These are phyloP conservation scores for Romanogobio albipinnatus DNA, from an alignment of 2,113 vertebrate species.

Conservation along the genomic window DNA sequence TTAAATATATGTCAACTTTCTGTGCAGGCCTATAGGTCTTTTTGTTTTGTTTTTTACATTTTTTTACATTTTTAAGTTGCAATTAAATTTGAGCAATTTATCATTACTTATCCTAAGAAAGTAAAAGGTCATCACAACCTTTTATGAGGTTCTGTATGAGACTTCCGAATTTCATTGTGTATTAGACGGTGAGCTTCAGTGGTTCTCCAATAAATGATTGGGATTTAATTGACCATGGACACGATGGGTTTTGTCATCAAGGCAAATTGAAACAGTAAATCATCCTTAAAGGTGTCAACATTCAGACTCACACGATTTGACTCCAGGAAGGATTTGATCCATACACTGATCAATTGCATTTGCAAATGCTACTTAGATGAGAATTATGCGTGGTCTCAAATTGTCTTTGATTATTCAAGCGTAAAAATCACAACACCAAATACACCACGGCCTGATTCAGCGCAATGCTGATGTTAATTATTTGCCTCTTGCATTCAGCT, in stretches of 20 bases:
- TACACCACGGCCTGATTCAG: not conserved
- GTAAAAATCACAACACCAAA: conserved; percentile 45
- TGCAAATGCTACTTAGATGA: conserved; percentile 44
- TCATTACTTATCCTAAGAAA: not conserved
- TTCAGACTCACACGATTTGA: conserved; percentile 33
- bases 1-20: conserved; percentile 17
- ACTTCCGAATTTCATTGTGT: not conserved
- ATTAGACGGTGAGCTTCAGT: conserved; percentile 23
- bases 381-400: conserved; percentile 26
- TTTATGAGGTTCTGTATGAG: not conserved
- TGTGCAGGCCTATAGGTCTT: not conserved
- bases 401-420: conserved; percentile 42
- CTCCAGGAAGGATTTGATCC: conserved; percentile 47
- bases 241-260: conserved; percentile 28
- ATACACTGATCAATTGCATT: conserved; percentile 51
- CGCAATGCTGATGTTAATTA: conserved; percentile 6
- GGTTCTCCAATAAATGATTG: conserved; percentile 55
- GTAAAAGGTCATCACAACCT: conserved; percentile 15
- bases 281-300: conserved; percentile 64
- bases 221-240: conserved; percentile 45
- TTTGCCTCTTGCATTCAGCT: conserved; percentile 37
- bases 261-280: conserved; percentile 71
- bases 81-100: conserved; percentile 22
- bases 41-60: conserved; percentile 7
- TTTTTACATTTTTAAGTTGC: not conserved